These are phyloP conservation scores for Threskiornis aethiopicus DNA, from an alignment of 2,797 vertebrate species.

Conservation along the genomic window DNA sequence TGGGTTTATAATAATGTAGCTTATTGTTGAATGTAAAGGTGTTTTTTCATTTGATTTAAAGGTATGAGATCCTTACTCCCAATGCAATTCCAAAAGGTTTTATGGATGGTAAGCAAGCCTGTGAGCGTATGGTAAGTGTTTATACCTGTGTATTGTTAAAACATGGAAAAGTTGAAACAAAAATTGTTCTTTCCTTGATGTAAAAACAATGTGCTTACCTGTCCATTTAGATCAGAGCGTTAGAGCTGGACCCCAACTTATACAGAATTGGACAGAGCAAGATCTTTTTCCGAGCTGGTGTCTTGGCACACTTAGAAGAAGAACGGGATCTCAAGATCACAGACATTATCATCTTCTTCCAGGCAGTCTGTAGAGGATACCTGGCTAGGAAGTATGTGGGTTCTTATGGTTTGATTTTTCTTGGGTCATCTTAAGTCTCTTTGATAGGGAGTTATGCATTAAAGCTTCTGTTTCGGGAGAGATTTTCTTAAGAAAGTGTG, in stretches of 20 bases:
- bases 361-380: constrained; percentile 94
- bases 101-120: constrained; percentile 98
- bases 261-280: constrained; percentile 98
- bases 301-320: constrained; percentile 95
- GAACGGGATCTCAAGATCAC: constrained; percentile 97
- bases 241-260: constrained; percentile 94
- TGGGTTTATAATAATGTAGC: background rate
- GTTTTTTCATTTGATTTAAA: constrained; percentile 61
- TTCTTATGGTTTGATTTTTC: background rate
- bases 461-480: background rate
- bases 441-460: background rate
- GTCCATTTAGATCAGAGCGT: constrained; percentile 84
- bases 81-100: constrained; percentile 98
- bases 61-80: constrained; percentile 97
- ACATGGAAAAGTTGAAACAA: background rate
- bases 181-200: background rate
- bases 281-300: constrained; percentile 97
- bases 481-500: background rate
- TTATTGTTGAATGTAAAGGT: background rate
- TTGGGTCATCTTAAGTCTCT: background rate
- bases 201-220: background rate
- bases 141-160: background rate
- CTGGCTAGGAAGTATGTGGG: constrained; percentile 91
- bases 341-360: constrained; percentile 97
- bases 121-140: constrained; percentile 91